phyloP scores from a whole-genome alignment of 2,797 vertebrate genomes.

The Falco biarmicus region DNA sequence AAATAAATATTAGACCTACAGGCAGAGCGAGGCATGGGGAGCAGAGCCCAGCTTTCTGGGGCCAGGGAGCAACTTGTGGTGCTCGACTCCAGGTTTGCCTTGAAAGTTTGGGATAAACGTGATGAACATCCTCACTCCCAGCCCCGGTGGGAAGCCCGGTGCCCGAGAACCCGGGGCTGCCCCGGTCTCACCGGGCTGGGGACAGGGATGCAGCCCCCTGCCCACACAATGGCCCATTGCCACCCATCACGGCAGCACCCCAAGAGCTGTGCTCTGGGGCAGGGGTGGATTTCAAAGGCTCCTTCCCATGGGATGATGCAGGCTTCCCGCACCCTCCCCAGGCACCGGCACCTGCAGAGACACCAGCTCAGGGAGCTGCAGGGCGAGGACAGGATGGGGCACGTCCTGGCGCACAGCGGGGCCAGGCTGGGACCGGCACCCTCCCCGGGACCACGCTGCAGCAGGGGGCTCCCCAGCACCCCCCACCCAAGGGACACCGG shows the following conservation, averaged over 20 bases:
- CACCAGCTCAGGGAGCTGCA: background rate
- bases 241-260: background rate
- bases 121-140: rapidly evolving
- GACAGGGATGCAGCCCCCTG: background rate
- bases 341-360: background rate
- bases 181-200: rapidly evolving
- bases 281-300: background rate
- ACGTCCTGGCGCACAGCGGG: rapidly evolving
- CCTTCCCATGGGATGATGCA: background rate
- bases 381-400: background rate
- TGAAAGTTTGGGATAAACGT: background rate
- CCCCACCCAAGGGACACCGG: background rate
- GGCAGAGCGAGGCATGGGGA: rapidly evolving
- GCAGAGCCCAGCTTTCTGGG: too few species aligned
- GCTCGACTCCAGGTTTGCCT: rapidly evolving
- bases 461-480: background rate
- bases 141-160: too few species aligned
- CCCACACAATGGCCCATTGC: background rate
- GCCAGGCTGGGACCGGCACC: background rate
- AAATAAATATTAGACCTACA: background rate
- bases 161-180: too few species aligned
- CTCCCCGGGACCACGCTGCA: background rate
- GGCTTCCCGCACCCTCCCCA: background rate
- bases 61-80: background rate
- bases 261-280: background rate